Evolutionary conservation across 2,797 vertebrate species (phyloP).

Genomic region (Astyanax mexicanus): DNA sequence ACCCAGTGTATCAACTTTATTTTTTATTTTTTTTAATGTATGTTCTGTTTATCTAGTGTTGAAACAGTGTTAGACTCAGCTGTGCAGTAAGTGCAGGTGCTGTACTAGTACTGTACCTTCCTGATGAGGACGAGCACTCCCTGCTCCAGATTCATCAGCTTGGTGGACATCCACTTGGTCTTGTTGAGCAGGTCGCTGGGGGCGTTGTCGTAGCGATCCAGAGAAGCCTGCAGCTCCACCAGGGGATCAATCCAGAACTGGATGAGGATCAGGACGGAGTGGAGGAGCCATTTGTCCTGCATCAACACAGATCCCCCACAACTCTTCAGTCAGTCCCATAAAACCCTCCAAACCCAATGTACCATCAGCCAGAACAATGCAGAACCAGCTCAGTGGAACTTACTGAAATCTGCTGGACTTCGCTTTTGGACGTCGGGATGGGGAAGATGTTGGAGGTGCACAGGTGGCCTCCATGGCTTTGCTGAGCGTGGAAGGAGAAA

Average conservation of each 20-base stretch:
- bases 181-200: constrained; percentile 56
- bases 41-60: too few relatives aligned
- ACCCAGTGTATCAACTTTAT: too few relatives aligned
- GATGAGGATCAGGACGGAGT: constrained; percentile 54
- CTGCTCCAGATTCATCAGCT: constrained; percentile 60
- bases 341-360: neutral
- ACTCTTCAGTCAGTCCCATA: neutral
- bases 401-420: constrained; percentile 62
- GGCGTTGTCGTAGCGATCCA: constrained; percentile 56
- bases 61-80: too few relatives aligned
- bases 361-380: constrained; percentile 3
- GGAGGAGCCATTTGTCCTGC: constrained; percentile 66
- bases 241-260: constrained; percentile 63
- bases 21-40: too few relatives aligned
- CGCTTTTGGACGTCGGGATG: constrained; percentile 53
- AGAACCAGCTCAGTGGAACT: constrained; percentile 25
- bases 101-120: constrained; percentile 57
- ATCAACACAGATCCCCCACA: neutral
- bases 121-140: constrained; percentile 56
- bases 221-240: constrained; percentile 52
- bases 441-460: constrained; percentile 51
- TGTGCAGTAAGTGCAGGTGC: neutral
- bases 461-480: constrained; percentile 29
- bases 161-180: constrained; percentile 58
- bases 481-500: constrained; percentile 22